phyloP scores from a whole-genome alignment of 2,797 vertebrate species.

The Malurus leucopterus region DNA sequence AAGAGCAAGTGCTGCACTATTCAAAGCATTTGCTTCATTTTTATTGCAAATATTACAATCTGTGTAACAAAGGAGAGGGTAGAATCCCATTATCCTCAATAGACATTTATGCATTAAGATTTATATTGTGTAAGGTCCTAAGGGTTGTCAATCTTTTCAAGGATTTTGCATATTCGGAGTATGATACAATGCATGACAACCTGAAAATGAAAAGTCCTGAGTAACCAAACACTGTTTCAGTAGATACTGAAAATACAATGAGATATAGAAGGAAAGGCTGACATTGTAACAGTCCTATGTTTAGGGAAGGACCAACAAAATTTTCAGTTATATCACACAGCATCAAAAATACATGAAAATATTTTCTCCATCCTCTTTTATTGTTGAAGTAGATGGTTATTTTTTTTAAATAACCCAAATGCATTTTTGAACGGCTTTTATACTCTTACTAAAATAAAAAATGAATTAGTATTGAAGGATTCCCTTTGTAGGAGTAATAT shows the following conservation, averaged over 20 bases:
- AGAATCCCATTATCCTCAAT: conserved; percentile 4
- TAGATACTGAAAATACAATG: background rate
- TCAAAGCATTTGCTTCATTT: background rate
- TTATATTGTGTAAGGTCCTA: conserved; percentile 24
- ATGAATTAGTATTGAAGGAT: conserved; percentile 15
- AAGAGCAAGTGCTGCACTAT: background rate
- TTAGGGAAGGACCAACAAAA: background rate
- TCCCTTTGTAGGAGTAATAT: conserved; percentile 14
- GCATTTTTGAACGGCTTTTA: conserved; percentile 2
- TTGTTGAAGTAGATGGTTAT: background rate
- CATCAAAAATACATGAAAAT: background rate
- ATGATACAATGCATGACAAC: conserved; percentile 18
- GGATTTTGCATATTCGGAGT: conserved; percentile 15
- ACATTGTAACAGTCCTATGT: background rate
- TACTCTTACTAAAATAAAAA: conserved; percentile 25
- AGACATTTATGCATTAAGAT: conserved; percentile 5
- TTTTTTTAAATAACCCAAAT: background rate
- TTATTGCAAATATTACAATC: background rate
- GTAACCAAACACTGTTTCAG: conserved; percentile 4
- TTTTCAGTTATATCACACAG: background rate
- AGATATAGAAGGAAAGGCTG: conserved; percentile 6
- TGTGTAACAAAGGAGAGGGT: background rate
- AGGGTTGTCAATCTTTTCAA: conserved; percentile 18
- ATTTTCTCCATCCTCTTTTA: background rate
- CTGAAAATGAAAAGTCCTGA: conserved; percentile 36